Percentiles rank a stretch among this genome's conserved stretches.
These are phyloP conservation scores for Urocynchramus pylzowi DNA, from an alignment of 2,113 vertebrate species.

Conservation along the genomic window DNA sequence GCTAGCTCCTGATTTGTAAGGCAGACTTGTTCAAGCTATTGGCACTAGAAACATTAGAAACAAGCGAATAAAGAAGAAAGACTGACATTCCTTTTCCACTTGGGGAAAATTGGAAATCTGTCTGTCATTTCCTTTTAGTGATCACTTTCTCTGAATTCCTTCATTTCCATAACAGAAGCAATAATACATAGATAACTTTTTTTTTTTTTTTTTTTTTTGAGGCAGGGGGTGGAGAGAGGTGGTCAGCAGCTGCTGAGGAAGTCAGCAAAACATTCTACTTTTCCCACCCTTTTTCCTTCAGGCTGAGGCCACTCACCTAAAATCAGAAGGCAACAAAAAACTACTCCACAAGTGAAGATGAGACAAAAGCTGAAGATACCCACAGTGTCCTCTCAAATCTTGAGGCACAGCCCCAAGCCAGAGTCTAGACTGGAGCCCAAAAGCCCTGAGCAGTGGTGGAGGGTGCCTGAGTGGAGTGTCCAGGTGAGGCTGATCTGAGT, in stretches of 20 bases:
- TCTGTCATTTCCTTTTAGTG: not conserved
- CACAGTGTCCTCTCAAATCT: not conserved
- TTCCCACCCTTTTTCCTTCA: not conserved
- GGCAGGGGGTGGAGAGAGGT: too few species aligned
- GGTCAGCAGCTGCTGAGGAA: not conserved
- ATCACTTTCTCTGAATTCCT: not conserved
- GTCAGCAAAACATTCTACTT: not conserved
- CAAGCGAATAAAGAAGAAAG: not conserved
- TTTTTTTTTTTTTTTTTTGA: not conserved
- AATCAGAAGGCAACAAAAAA: not conserved
- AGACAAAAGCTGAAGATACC: not conserved
- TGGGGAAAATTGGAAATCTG: not conserved
- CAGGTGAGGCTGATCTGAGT: not conserved
- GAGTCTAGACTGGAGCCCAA: not conserved
- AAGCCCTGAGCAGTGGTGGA: not conserved
- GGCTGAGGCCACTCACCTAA: not conserved
- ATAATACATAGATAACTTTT: not conserved
- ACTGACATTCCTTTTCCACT: not conserved
- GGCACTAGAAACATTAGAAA: not conserved
- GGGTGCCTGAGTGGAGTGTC: not conserved
- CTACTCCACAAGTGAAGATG: not conserved
- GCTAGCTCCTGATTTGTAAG: not conserved
- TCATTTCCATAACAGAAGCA: not conserved
- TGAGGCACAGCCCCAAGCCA: not conserved
- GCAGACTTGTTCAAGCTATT: not conserved